Conservation (phyloP, 2,888 invertebrate species). For the Sesia bembeciformis region DNA sequence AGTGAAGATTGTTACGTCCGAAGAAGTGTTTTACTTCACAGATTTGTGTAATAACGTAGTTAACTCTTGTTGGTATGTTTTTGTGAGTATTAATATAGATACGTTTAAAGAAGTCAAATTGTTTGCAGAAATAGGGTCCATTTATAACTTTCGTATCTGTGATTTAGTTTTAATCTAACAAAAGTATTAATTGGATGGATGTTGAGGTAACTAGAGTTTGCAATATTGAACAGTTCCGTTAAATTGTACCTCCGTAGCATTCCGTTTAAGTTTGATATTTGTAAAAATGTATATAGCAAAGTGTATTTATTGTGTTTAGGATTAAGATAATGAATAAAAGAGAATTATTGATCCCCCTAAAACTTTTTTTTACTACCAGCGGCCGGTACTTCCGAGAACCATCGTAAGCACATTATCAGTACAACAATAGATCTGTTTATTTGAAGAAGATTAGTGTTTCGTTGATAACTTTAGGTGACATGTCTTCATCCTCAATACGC, state of each 20-base stretch:
- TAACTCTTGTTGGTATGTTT: too few relatives aligned
- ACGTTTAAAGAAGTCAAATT: neutral
- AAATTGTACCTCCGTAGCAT: conserved; percentile 34
- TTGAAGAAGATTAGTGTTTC: too few relatives aligned
- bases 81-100: neutral
- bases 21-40: too few relatives aligned
- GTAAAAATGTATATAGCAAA: conserved; percentile 53
- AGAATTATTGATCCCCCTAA: conserved; percentile 44
- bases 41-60: too few relatives aligned
- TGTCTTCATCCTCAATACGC: too few relatives aligned
- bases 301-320: conserved; percentile 60
- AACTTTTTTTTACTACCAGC: conserved; percentile 25
- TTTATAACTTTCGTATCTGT: conserved; percentile 34
- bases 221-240: conserved; percentile 30
- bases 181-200: neutral
- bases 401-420: too few relatives aligned
- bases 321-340: conserved; percentile 44
- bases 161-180: conserved; percentile 48
- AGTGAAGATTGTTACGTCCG: too few relatives aligned
- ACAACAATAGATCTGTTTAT: too few relatives aligned
- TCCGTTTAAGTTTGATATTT: conserved; percentile 32
- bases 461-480: too few relatives aligned
- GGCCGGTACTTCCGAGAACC: too few relatives aligned
- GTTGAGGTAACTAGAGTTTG: conserved; percentile 10
- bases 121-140: neutral